Evolutionary conservation across 2,113 vertebrate genomes (phyloP).

Genomic region (Erpornis zantholeuca): DNA sequence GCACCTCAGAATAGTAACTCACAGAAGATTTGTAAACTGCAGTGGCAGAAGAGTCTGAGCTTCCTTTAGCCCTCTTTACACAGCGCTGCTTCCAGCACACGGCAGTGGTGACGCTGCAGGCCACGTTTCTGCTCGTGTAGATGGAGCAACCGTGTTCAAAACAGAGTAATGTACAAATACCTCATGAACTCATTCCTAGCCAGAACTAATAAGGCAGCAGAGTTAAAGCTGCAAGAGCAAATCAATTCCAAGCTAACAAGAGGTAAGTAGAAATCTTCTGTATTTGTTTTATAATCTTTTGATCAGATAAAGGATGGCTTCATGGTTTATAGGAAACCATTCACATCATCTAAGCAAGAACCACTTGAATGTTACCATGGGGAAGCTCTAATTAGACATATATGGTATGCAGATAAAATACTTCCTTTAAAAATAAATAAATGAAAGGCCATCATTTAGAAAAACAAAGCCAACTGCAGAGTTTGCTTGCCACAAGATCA

Average conservation of each 20-base stretch:
- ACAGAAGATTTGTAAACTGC: background rate
- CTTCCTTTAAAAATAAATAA: background rate
- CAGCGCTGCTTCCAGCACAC: fast-evolving
- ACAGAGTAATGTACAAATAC: background rate
- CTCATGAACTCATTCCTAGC: background rate
- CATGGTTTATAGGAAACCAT: background rate
- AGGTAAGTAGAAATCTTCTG: background rate
- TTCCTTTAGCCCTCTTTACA: background rate
- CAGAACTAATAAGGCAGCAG: background rate
- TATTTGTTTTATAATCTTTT: background rate
- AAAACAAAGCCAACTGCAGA: background rate
- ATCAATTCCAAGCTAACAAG: background rate
- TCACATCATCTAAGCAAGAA: background rate
- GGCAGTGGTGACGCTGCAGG: background rate
- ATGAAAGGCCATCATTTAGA: background rate
- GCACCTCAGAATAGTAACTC: background rate
- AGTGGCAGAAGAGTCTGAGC: background rate
- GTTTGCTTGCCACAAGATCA: background rate
- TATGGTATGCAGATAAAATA: background rate
- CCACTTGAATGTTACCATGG: background rate
- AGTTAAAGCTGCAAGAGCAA: background rate
- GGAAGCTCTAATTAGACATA: background rate
- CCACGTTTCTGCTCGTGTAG: background rate
- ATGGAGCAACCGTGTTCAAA: background rate
- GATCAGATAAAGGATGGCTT: background rate